phyloP scores from a whole-genome alignment of 2,113 vertebrate genomes.

The Trichomycterus rosablanca region DNA sequence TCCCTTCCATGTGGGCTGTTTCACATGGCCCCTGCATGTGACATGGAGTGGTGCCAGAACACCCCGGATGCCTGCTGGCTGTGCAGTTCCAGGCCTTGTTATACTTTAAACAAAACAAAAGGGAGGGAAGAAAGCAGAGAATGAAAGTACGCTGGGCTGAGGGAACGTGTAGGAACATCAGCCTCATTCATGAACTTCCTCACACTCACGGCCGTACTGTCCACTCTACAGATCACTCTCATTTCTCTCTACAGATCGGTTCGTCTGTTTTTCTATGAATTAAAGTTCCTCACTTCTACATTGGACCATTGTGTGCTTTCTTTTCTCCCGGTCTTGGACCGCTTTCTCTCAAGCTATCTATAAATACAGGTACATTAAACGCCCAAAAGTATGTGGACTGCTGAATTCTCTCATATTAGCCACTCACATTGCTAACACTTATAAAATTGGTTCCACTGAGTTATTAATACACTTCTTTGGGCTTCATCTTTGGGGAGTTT shows the following conservation, averaged over 20 bases:
- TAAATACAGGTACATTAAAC: too few species aligned
- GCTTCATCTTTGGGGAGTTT: too few species aligned
- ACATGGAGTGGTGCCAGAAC: slow-evolving; percentile 65
- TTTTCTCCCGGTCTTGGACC: too few species aligned
- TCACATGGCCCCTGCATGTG: slow-evolving; percentile 72
- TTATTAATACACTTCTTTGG: too few species aligned
- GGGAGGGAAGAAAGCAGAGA: slow-evolving; percentile 30
- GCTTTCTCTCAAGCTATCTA: too few species aligned
- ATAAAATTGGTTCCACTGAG: too few species aligned
- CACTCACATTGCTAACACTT: too few species aligned
- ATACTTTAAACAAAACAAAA: slow-evolving; percentile 70
- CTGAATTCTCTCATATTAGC: too few species aligned
- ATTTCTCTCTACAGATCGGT: slow-evolving; percentile 41
- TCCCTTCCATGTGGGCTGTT: slow-evolving; percentile 15
- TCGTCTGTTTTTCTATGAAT: slow-evolving; percentile 2
- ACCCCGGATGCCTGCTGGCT: slow-evolving; percentile 68
- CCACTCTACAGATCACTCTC: neutral
- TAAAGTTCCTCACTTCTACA: slow-evolving; percentile 15
- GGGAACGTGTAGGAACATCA: slow-evolving; percentile 63
- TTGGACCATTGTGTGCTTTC: neutral
- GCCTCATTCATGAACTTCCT: slow-evolving; percentile 61
- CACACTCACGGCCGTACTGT: neutral
- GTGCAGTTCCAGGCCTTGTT: slow-evolving; percentile 68
- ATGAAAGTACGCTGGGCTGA: slow-evolving; percentile 48
- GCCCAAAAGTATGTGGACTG: too few species aligned